These are phyloP conservation scores for Ctenomys sociabilis DNA, from an alignment of 2,113 vertebrate species.

Conservation along the genomic window DNA sequence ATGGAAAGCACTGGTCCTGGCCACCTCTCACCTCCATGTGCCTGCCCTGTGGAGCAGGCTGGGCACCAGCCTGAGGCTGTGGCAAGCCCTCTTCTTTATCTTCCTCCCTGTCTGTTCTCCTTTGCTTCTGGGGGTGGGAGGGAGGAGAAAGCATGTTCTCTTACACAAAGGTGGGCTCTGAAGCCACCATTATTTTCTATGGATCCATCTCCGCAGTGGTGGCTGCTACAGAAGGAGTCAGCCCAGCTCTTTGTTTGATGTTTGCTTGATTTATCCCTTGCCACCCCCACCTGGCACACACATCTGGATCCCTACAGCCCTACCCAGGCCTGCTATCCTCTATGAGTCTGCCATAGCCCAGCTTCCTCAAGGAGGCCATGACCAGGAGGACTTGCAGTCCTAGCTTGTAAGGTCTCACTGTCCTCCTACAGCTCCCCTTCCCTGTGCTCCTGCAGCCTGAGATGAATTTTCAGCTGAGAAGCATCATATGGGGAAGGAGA, in stretches of 20 bases:
- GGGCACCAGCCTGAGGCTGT: accelerated
- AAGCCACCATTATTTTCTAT: background rate
- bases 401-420: background rate
- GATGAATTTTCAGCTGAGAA: background rate
- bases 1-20: background rate
- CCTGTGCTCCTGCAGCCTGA: background rate
- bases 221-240: accelerated
- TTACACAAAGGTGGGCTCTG: background rate
- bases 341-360: accelerated
- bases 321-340: background rate
- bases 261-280: background rate
- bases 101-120: background rate
- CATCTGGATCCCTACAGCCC: background rate
- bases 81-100: accelerated
- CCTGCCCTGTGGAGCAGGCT: too few species aligned
- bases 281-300: too few species aligned
- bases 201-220: background rate
- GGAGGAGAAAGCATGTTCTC: background rate
- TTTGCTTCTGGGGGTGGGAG: background rate
- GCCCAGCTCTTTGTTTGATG: accelerated
- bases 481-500: background rate
- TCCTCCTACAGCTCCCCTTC: accelerated
- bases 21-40: accelerated
- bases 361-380: background rate
- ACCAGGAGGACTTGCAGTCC: background rate